Percentiles rank a stretch among this genome's conserved stretches.
phyloP scores from a whole-genome alignment of 2,113 vertebrate species.

The Lophotis ruficrista region DNA sequence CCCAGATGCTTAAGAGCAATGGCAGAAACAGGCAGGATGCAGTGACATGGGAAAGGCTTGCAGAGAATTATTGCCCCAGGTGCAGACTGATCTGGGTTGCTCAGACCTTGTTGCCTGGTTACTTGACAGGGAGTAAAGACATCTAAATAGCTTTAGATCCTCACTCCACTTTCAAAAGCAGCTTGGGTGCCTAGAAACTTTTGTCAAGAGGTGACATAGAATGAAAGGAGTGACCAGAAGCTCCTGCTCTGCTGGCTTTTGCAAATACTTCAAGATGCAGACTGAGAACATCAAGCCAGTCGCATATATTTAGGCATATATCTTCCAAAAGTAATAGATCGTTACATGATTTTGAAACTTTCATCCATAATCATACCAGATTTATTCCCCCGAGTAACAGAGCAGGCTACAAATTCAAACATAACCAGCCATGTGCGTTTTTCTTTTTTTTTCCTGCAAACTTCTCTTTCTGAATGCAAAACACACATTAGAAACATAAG shows the following conservation, averaged over 20 bases:
- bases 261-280: background rate
- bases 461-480: background rate
- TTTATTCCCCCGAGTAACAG: background rate
- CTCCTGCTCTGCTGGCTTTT: background rate
- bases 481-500: background rate
- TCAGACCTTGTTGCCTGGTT: background rate
- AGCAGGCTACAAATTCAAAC: background rate
- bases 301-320: background rate
- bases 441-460: background rate
- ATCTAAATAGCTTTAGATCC: background rate
- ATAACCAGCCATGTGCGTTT: background rate
- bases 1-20: background rate
- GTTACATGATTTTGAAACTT: background rate
- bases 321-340: background rate
- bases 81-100: background rate
- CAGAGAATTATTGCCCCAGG: background rate
- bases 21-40: background rate
- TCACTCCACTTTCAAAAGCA: background rate
- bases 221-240: background rate
- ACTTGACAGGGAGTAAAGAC: background rate
- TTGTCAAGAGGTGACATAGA: background rate
- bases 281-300: background rate
- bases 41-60: background rate
- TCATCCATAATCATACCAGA: background rate
- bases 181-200: background rate